Evolutionary conservation across 2,888 invertebrate genomes (phyloP).

Genomic region (Tipula confusa): DNA sequence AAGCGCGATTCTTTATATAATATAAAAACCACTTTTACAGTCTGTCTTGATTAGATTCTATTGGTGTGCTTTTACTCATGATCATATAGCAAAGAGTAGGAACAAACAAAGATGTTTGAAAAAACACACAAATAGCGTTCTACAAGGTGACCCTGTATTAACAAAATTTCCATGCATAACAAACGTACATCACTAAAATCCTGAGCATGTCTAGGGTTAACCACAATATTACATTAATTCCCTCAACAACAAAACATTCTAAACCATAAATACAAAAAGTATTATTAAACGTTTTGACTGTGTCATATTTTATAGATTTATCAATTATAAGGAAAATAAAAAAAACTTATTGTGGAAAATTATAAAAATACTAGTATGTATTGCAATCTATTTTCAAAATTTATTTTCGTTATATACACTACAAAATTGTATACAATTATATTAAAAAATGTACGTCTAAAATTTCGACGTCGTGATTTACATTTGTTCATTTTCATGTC

Average conservation of each 20-base stretch:
- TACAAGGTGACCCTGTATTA: background rate
- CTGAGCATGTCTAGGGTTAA: background rate
- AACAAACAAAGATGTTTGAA: no score
- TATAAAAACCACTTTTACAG: no score
- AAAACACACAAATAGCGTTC: no score
- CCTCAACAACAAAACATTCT: background rate
- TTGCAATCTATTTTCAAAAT: background rate
- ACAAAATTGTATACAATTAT: background rate
- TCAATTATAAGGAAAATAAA: background rate
- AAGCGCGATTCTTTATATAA: no score
- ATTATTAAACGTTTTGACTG: background rate
- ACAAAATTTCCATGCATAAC: background rate
- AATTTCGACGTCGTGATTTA: background rate
- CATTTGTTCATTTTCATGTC: background rate
- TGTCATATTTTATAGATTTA: background rate
- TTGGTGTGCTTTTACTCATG: no score
- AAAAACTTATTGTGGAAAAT: background rate
- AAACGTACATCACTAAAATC: background rate
- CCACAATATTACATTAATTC: background rate
- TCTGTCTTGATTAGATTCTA: no score
- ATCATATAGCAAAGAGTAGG: no score
- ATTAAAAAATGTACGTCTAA: no score
- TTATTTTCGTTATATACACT: background rate
- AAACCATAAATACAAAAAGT: background rate
- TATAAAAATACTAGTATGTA: background rate